These are phyloP conservation scores for Ophioninae sp. DNA, from an alignment of 2,888 invertebrate species.

Conservation along the genomic window DNA sequence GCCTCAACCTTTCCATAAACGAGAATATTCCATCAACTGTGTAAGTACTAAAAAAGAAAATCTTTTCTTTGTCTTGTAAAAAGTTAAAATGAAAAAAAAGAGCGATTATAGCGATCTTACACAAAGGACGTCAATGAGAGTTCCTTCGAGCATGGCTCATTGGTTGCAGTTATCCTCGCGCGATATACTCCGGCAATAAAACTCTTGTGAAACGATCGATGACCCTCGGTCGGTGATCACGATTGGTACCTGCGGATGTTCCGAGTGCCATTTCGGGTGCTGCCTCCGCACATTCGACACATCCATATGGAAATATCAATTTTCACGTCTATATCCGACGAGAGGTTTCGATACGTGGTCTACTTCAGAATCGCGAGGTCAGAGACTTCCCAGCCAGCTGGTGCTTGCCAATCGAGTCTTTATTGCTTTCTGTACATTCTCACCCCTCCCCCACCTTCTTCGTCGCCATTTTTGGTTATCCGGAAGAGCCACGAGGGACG, in stretches of 20 bases:
- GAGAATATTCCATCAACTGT: background rate
- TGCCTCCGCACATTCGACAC: slow-evolving; percentile 14
- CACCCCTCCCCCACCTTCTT: background rate
- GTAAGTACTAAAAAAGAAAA: slow-evolving; percentile 40
- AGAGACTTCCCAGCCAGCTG: background rate
- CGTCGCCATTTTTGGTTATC: background rate
- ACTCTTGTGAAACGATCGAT: slow-evolving; percentile 65
- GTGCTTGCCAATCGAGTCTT: background rate
- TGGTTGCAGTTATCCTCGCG: slow-evolving; percentile 55
- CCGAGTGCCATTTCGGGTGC: slow-evolving; percentile 39
- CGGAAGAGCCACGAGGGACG: background rate
- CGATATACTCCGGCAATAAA: slow-evolving; percentile 64
- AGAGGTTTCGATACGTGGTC: slow-evolving; percentile 15
- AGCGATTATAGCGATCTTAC: background rate
- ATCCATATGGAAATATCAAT: slow-evolving; percentile 28
- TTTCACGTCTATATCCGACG: slow-evolving; percentile 1
- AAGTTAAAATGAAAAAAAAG: background rate
- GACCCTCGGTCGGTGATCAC: slow-evolving; percentile 58
- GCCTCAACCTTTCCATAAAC: slow-evolving; percentile 23
- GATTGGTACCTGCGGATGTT: slow-evolving; percentile 51
- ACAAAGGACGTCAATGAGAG: background rate
- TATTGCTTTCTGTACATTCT: background rate
- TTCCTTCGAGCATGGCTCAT: background rate
- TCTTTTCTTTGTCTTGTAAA: background rate
- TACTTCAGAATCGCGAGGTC: slow-evolving; percentile 19